These are phyloP conservation scores for Buteo buteo DNA, from an alignment of 2,113 vertebrate genomes.

Conservation along the genomic window DNA sequence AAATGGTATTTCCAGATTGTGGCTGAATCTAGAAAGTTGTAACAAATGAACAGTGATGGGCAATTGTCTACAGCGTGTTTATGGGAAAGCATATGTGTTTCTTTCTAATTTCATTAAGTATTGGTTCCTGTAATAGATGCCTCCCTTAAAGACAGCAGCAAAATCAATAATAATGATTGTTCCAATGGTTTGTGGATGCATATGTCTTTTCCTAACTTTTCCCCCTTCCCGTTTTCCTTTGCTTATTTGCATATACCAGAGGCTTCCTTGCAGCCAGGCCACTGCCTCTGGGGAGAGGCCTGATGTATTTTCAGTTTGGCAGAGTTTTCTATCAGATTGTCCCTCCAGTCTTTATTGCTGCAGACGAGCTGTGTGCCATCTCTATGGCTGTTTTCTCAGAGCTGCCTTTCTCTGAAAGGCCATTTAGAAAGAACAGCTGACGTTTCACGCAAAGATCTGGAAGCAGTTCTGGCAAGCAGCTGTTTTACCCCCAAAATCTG, in stretches of 20 bases:
- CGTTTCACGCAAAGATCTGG: accelerated
- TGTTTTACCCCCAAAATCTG: background rate
- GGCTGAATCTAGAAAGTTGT: constrained; percentile 51
- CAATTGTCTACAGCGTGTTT: constrained; percentile 51
- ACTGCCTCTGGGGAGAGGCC: background rate
- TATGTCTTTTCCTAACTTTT: background rate
- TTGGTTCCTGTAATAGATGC: constrained; percentile 69
- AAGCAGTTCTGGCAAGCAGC: background rate
- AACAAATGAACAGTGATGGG: constrained; percentile 46
- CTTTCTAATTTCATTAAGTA: constrained; percentile 53
- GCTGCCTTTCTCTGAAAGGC: background rate
- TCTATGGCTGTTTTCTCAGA: accelerated
- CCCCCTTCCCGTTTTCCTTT: background rate
- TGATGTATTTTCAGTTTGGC: background rate
- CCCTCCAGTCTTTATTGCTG: background rate
- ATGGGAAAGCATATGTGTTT: constrained; percentile 56
- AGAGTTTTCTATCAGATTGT: background rate
- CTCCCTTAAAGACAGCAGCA: constrained; percentile 61
- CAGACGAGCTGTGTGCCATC: background rate
- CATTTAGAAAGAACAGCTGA: background rate
- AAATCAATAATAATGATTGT: constrained; percentile 72
- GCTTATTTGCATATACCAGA: background rate
- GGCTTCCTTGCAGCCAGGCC: background rate
- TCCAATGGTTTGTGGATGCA: constrained; percentile 40
- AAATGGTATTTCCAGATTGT: constrained; percentile 55